Conservation (phyloP, 2,888 invertebrate genomes). For the Lamellibrachia columna region DNA sequence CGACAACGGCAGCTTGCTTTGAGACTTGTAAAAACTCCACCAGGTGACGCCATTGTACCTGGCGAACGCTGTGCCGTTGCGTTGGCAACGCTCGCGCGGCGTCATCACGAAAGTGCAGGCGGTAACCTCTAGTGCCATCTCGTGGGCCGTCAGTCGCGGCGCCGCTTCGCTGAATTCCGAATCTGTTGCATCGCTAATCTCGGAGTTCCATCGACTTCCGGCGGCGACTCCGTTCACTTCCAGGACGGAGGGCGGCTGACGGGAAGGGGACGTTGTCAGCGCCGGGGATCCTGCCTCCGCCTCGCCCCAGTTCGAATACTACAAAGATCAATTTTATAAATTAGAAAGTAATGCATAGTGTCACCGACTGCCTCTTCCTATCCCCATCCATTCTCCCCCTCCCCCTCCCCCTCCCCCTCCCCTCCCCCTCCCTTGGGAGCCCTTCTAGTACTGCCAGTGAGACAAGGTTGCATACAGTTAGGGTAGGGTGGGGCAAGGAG, state of each 20-base stretch:
- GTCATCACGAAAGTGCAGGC: background rate
- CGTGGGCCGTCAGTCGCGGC: background rate
- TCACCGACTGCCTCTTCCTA: background rate
- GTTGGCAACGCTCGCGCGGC: background rate
- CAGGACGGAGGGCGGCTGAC: background rate
- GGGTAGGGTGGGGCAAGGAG: too few species aligned
- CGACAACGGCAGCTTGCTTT: slow-evolving; percentile 7
- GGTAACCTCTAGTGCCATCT: slow-evolving; percentile 8
- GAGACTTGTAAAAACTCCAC: slow-evolving; percentile 11
- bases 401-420: background rate
- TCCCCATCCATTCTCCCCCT: background rate
- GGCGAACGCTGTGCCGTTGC: background rate
- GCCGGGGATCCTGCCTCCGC: background rate
- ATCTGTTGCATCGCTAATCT: background rate
- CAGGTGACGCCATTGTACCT: slow-evolving; percentile 4
- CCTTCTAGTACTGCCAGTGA: too few species aligned
- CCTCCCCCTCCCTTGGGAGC: background rate
- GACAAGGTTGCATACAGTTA: too few species aligned
- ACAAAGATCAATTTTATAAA: background rate
- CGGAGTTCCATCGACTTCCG: background rate
- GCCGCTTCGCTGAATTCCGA: slow-evolving; percentile 2
- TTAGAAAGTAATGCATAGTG: background rate
- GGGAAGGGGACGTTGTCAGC: background rate
- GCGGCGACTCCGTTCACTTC: background rate
- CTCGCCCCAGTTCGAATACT: background rate